Conservation (phyloP, 1,140 invertebrate genomes). For the Drepana arcuata region DNA sequence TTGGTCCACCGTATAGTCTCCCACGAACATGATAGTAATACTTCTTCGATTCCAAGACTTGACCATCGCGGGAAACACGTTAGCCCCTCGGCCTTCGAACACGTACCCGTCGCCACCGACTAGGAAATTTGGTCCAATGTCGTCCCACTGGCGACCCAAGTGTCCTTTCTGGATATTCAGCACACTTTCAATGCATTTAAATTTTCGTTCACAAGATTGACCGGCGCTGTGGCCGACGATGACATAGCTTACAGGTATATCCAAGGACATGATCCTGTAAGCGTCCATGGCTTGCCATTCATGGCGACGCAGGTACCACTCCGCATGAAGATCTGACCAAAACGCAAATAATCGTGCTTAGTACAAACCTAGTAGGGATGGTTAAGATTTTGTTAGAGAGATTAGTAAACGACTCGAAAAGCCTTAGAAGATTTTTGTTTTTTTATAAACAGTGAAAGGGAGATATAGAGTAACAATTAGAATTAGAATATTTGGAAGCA, state of each 20-base stretch:
- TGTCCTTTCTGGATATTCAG: slow-evolving; percentile 38
- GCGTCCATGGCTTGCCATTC: slow-evolving; percentile 48
- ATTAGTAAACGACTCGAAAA: too few species aligned
- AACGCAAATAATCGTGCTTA: slow-evolving; percentile 15
- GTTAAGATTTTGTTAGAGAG: too few species aligned
- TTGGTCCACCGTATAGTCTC: slow-evolving; percentile 30
- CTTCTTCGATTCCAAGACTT: slow-evolving; percentile 29
- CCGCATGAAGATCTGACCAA: slow-evolving; percentile 42
- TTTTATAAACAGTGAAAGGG: not conserved
- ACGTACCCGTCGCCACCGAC: slow-evolving; percentile 39
- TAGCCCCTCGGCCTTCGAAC: slow-evolving; percentile 56
- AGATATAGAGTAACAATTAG: not conserved
- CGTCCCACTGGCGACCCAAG: slow-evolving; percentile 24
- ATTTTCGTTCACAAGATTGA: slow-evolving; percentile 30
- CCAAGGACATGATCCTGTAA: slow-evolving; percentile 23
- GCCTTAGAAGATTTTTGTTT: too few species aligned
- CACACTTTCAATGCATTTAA: slow-evolving; percentile 33
- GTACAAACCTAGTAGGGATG: too few species aligned
- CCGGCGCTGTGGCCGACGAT: slow-evolving; percentile 43
- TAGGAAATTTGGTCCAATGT: slow-evolving; percentile 53
- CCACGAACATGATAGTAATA: slow-evolving; percentile 52
- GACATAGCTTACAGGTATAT: slow-evolving; percentile 33
- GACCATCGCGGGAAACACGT: slow-evolving; percentile 39
- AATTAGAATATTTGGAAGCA: too few species aligned
- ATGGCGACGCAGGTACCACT: slow-evolving; percentile 49